Percentiles rank a stretch among this genome's conserved stretches.
phyloP scores from a whole-genome alignment of 2,888 invertebrate species.

The Acleris cristana region DNA sequence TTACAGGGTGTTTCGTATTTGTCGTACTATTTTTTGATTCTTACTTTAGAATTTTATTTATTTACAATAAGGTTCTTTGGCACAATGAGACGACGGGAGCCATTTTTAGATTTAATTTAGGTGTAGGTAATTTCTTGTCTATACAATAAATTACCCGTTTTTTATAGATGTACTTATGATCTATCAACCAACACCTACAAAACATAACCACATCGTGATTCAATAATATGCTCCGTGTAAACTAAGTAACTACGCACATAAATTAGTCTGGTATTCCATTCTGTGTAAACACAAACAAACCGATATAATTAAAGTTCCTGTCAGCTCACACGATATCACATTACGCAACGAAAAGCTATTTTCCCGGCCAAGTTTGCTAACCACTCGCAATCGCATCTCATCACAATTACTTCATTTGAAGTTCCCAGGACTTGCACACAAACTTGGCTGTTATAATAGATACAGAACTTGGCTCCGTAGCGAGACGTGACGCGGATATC shows the following conservation, averaged over 20 bases:
- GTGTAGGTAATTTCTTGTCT: too few species aligned
- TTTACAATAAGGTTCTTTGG: too few species aligned
- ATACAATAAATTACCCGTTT: too few species aligned
- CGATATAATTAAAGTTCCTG: slow-evolving; percentile 32
- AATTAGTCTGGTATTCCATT: slow-evolving; percentile 11
- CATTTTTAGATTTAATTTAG: too few species aligned
- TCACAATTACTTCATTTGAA: slow-evolving; percentile 24
- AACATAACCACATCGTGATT: slow-evolving; percentile 3
- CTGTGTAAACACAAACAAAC: slow-evolving; percentile 30
- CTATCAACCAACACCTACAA: background rate
- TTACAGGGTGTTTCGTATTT: too few species aligned
- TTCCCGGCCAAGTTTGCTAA: slow-evolving; percentile 31
- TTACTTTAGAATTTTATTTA: too few species aligned
- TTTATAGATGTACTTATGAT: too few species aligned
- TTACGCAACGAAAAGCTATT: slow-evolving; percentile 27
- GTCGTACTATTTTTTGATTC: too few species aligned
- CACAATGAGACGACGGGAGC: too few species aligned
- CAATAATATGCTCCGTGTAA: slow-evolving; percentile 16
- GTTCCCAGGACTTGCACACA: slow-evolving; percentile 21
- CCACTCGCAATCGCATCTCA: slow-evolving; percentile 34
- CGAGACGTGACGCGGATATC: slow-evolving; percentile 27
- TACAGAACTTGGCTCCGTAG: slow-evolving; percentile 21
- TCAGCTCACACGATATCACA: slow-evolving; percentile 32
- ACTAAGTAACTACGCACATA: slow-evolving; percentile 15
- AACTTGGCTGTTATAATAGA: slow-evolving; percentile 34